These are phyloP conservation scores for Lithobates pipiens DNA, from an alignment of 2,797 vertebrate genomes.

Conservation along the genomic window DNA sequence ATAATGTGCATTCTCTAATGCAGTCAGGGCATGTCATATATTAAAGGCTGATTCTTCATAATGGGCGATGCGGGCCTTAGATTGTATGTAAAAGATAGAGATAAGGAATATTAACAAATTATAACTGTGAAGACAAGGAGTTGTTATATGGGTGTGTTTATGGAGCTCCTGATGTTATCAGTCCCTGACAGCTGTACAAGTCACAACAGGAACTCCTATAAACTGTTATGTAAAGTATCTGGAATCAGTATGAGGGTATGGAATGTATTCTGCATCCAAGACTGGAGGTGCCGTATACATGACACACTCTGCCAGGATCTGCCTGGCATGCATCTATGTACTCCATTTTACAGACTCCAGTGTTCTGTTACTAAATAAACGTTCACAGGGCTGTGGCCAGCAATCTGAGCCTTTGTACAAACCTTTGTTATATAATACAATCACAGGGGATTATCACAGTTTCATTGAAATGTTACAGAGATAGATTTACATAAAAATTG, in stretches of 20 bases:
- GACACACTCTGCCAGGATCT: neutral
- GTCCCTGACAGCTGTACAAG: constrained; percentile 9
- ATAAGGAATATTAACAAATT: too few species aligned
- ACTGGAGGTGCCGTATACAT: neutral
- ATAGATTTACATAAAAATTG: too few species aligned
- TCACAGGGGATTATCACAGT: neutral
- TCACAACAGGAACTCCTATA: neutral
- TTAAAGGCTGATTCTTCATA: too few species aligned
- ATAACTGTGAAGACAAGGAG: too few species aligned
- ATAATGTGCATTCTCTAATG: too few species aligned
- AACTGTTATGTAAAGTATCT: constrained; percentile 7
- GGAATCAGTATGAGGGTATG: neutral
- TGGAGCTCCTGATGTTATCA: constrained; percentile 7
- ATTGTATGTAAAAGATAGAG: too few species aligned
- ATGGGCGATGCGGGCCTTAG: too few species aligned
- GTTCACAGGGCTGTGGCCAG: neutral
- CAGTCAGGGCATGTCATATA: too few species aligned
- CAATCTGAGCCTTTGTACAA: neutral
- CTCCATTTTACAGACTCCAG: neutral
- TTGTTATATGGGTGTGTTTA: neutral
- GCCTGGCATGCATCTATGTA: too few species aligned
- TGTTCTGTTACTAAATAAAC: constrained; percentile 33
- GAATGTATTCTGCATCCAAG: constrained; percentile 4
- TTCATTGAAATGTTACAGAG: too few species aligned
- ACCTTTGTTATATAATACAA: neutral